Percentiles rank a stretch among this genome's conserved stretches.
Evolutionary conservation across 2,797 vertebrate species (phyloP).

Genomic region (Melopsittacus undulatus): DNA sequence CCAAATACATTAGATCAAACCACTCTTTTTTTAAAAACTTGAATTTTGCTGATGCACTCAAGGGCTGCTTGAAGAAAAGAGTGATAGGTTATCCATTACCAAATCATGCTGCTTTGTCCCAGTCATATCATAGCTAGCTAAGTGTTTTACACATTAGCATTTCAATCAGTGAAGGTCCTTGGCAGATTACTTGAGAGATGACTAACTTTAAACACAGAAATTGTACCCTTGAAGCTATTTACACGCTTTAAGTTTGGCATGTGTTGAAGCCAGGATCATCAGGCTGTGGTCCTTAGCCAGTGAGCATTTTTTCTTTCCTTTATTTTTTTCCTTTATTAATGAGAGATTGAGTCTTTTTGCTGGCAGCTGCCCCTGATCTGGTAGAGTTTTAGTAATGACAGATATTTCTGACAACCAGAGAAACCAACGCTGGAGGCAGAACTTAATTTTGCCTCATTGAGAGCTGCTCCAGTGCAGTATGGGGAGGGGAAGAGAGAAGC

Average conservation of each 20-base stretch:
- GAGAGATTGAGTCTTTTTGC: neutral
- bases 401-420: neutral
- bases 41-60: neutral
- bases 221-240: neutral
- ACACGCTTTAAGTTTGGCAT: neutral
- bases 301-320: neutral
- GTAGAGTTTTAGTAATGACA: neutral
- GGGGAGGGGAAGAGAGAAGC: neutral
- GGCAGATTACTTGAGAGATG: neutral
- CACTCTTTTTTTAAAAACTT: neutral
- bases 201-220: neutral
- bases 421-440: neutral
- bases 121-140: neutral
- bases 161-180: neutral
- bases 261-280: neutral
- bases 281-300: neutral
- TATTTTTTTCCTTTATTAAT: neutral
- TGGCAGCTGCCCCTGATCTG: neutral
- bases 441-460: neutral
- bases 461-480: neutral
- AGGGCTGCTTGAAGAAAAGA: neutral
- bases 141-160: neutral
- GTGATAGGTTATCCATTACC: neutral
- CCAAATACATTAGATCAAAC: neutral
- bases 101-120: neutral